These are phyloP conservation scores for Cremastinae sp. DNA, from an alignment of 2,888 invertebrate genomes.

Conservation along the genomic window DNA sequence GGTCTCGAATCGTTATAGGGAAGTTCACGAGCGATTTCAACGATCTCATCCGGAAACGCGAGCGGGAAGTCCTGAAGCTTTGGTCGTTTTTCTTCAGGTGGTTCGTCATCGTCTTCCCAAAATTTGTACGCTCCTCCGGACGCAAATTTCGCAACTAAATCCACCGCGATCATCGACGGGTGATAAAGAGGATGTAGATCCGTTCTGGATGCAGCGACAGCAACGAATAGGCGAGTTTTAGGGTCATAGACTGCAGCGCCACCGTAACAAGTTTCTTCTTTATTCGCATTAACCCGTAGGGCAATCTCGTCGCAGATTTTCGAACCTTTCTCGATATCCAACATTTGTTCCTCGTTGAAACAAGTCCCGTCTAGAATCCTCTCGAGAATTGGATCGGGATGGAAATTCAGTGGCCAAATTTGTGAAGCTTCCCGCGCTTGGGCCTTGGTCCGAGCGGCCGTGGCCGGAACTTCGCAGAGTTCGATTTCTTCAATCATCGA, in stretches of 20 bases:
- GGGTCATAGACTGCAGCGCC: conserved; percentile 90
- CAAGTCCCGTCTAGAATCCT: conserved; percentile 83
- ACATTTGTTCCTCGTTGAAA: conserved; percentile 82
- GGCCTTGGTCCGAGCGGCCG: conserved; percentile 84
- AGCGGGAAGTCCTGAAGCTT: conserved; percentile 43
- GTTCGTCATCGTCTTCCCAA: conserved; percentile 37
- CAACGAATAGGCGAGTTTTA: conserved; percentile 80
- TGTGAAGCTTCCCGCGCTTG: conserved; percentile 85
- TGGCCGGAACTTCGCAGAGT: conserved; percentile 83
- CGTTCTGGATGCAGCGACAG: conserved; percentile 84
- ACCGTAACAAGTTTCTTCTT: conserved; percentile 73
- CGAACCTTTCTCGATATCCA: conserved; percentile 83
- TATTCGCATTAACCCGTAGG: conserved; percentile 69
- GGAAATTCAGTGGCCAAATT: conserved; percentile 92
- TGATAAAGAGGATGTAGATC: conserved; percentile 89
- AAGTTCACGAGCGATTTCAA: conserved; percentile 7
- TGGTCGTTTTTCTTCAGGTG: conserved; percentile 41
- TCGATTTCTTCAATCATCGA: conserved; percentile 80
- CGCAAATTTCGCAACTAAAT: conserved; percentile 91
- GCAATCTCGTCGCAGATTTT: conserved; percentile 83
- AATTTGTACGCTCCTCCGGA: conserved; percentile 86
- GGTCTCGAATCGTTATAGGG: conserved; percentile 29
- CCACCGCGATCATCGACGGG: conserved; percentile 91
- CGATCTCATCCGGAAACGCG: conserved; percentile 34
- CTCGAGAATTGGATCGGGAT: conserved; percentile 89